Conservation (phyloP, 2,797 vertebrate genomes). For the Argya squamiceps region DNA sequence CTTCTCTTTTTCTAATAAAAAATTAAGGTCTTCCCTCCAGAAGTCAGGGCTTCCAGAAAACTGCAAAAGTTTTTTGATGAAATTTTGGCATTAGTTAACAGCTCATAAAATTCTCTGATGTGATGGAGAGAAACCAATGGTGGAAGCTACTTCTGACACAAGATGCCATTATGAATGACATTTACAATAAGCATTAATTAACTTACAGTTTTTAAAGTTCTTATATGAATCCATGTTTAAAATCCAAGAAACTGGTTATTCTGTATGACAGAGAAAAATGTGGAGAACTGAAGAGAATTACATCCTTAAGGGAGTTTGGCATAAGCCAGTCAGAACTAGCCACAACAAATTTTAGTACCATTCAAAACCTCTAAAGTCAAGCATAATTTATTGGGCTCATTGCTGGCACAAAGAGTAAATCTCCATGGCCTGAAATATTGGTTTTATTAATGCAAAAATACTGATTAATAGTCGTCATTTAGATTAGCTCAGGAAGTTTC, state of each 20-base stretch:
- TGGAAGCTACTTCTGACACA: not conserved
- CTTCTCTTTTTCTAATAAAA: not conserved
- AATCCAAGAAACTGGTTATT: not conserved
- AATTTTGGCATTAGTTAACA: not conserved
- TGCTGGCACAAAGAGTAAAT: not conserved
- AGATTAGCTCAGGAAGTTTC: not conserved
- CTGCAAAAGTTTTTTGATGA: not conserved
- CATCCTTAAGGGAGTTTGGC: not conserved
- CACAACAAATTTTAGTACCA: not conserved
- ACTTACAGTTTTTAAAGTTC: not conserved
- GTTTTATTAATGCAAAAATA: not conserved
- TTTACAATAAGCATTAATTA: not conserved
- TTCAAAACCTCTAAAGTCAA: not conserved
- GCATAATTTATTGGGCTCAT: not conserved
- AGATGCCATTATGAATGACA: not conserved
- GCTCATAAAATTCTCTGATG: fast-evolving
- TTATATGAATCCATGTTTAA: not conserved
- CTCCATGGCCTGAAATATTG: not conserved
- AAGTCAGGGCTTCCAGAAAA: not conserved
- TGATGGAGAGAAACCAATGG: not conserved
- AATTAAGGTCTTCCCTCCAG: not conserved
- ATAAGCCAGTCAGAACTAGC: not conserved
- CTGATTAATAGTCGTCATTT: not conserved
- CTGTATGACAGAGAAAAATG: not conserved
- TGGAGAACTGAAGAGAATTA: not conserved